Percentiles rank a stretch among this genome's conserved stretches.
These are phyloP conservation scores for Mythimna albipuncta DNA, from an alignment of 2,888 invertebrate species.

Conservation along the genomic window DNA sequence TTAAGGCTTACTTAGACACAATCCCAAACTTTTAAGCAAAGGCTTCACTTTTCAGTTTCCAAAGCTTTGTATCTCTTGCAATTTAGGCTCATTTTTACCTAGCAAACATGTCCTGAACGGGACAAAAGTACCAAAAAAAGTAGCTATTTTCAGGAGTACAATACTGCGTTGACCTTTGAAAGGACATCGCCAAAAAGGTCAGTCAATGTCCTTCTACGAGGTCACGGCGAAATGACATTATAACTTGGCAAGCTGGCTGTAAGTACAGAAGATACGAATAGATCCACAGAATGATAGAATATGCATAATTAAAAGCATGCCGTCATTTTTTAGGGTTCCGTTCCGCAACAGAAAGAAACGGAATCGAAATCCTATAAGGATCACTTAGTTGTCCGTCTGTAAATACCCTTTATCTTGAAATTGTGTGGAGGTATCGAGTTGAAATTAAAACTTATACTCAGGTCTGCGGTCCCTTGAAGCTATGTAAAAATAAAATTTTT, in stretches of 20 bases:
- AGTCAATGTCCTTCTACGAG: not conserved
- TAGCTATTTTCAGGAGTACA: not conserved
- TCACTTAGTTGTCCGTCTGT: too few relatives aligned
- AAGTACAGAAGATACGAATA: not conserved
- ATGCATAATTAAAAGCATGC: constrained; percentile 3
- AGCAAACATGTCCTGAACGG: not conserved
- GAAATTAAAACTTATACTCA: too few relatives aligned
- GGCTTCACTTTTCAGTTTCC: not conserved
- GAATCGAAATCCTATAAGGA: too few relatives aligned
- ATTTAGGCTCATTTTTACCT: not conserved
- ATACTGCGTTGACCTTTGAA: not conserved
- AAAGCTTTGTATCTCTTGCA: not conserved
- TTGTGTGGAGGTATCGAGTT: too few relatives aligned
- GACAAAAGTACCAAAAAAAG: not conserved
- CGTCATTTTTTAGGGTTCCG: constrained; percentile 4
- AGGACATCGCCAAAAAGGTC: not conserved
- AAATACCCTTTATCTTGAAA: too few relatives aligned
- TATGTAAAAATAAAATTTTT: too few relatives aligned
- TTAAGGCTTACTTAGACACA: too few relatives aligned
- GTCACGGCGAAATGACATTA: not conserved
- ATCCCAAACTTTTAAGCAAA: too few relatives aligned
- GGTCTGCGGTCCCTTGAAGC: too few relatives aligned
- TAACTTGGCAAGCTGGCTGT: not conserved
- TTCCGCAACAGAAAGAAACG: too few relatives aligned
- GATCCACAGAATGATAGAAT: constrained; percentile 11